Evolutionary conservation across 1,140 invertebrate species (phyloP), one percentile per base, ranked within the genome.

Genomic region (Caenorhabditis remanei): DNA sequence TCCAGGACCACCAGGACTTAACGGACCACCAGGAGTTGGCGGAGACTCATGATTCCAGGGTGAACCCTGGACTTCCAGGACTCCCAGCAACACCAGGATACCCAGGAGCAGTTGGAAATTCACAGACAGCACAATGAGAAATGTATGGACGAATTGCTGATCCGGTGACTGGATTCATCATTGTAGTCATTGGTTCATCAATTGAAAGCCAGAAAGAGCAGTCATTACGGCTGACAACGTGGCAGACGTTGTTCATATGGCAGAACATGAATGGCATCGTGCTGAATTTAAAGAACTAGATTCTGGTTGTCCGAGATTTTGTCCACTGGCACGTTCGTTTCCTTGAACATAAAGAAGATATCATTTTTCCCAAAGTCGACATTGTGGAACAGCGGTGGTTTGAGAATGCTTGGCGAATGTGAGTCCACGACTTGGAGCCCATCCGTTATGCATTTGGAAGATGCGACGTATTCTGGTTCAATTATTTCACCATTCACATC

Each of bases 261-360:
- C 97, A 98, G 93, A 97, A 96, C 94, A 97, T 94, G 93, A 96
- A 98, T 0, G 97, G 97, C 96, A 98, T 98, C 4, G 96, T 96
- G 67, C 95, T 96, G 93, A 98, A 98, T 90, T 94, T 96, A 85
- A 94, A 94, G 11, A 98, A 92, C 97, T 98, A 91, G 96, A 97
- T 87, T 97, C 97, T 9, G 96, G 93, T 56, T 88, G 86, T n/a
- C 87, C 97, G 90, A 99, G 94, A 94, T 99, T 97, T 94, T 99
- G 97, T 84, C 96, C 96, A 91, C 96, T 95, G 0, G 97, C 95
- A 92, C 96, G 95, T 88, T 95, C 95, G 93, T 98, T 96, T 67
- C 96, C 97, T 93, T 97, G 96, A 85, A 98, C 96, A 91, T 98
- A 97, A 0, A 99, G 94, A 1, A 99, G 94, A 93, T 96, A 99